Evolutionary conservation across 2,888 invertebrate species (phyloP).

Genomic region (Trisateles emortualis): DNA sequence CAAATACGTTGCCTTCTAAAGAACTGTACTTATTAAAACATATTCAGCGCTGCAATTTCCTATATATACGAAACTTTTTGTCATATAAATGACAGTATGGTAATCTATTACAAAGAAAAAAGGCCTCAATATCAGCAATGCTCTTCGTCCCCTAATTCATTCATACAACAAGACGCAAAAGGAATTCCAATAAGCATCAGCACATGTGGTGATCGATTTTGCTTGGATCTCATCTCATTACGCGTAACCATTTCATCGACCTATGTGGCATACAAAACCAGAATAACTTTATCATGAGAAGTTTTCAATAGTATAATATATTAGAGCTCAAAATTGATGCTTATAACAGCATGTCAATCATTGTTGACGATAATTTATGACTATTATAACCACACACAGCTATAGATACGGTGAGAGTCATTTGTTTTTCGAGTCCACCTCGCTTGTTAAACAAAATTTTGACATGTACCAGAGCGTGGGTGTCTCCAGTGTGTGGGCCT

Average conservation of each 20-base stretch:
- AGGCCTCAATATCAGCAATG: conserved; percentile 17
- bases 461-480: conserved; percentile 66
- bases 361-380: conserved; percentile 62
- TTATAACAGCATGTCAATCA: background rate
- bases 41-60: too few relatives aligned
- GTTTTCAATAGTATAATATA: fast-evolving
- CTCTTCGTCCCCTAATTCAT: conserved; percentile 37
- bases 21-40: too few relatives aligned
- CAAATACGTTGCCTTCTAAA: too few relatives aligned
- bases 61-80: background rate
- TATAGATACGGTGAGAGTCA: conserved; percentile 64
- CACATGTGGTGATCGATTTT: conserved; percentile 60
- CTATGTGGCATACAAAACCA: conserved; percentile 46
- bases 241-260: conserved; percentile 48
- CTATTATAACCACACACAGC: conserved; percentile 66
- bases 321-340: conserved; percentile 25
- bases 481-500: conserved; percentile 67
- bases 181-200: conserved; percentile 56
- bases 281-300: conserved; percentile 12
- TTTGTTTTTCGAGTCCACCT: conserved; percentile 70
- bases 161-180: conserved; percentile 37
- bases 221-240: conserved; percentile 63
- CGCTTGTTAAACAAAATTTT: conserved; percentile 73
- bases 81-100: background rate
- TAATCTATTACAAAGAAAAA: background rate